A percentile compares a stretch with the other conserved stretches of the same genome.
These are phyloP conservation scores for Plodia interpunctella DNA, from an alignment of 1,140 invertebrate species.

Conservation along the genomic window DNA sequence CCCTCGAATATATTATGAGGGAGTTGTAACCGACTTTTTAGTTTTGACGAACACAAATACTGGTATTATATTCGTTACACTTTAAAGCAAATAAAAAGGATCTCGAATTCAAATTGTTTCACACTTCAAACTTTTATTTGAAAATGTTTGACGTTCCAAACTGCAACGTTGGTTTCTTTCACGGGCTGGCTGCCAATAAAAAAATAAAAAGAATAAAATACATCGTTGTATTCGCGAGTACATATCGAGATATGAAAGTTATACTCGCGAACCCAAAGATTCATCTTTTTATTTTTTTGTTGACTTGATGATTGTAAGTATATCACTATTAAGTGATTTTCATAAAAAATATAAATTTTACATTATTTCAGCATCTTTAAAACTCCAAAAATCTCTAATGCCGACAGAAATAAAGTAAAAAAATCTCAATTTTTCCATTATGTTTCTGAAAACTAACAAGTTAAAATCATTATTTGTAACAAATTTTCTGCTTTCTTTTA, in stretches of 20 bases:
- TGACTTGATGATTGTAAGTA: background rate
- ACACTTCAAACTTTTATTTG: conserved; percentile 7
- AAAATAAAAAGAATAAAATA: background rate
- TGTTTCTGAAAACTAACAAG: too few relatives aligned
- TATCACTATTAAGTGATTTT: background rate
- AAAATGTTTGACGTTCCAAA: conserved; percentile 2
- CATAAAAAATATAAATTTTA: too few relatives aligned
- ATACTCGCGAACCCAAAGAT: too few relatives aligned
- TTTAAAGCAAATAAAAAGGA: background rate
- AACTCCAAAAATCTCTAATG: too few relatives aligned
- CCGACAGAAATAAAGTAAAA: too few relatives aligned
- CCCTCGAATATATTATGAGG: background rate
- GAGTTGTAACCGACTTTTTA: background rate
- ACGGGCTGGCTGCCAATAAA: background rate
- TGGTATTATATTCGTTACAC: background rate
- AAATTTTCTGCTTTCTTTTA: too few relatives aligned
- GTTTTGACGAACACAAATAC: background rate
- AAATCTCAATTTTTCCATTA: too few relatives aligned
- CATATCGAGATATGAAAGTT: too few relatives aligned
- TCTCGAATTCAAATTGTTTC: background rate
- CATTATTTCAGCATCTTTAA: too few relatives aligned
- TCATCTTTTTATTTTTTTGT: too few relatives aligned
- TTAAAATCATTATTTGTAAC: too few relatives aligned
- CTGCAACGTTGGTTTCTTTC: background rate
- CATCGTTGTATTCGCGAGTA: background rate